Percentiles rank a stretch among this genome's conserved stretches.
These are phyloP conservation scores for Ametastegia equiseti DNA, from an alignment of 2,888 invertebrate genomes.

Conservation along the genomic window DNA sequence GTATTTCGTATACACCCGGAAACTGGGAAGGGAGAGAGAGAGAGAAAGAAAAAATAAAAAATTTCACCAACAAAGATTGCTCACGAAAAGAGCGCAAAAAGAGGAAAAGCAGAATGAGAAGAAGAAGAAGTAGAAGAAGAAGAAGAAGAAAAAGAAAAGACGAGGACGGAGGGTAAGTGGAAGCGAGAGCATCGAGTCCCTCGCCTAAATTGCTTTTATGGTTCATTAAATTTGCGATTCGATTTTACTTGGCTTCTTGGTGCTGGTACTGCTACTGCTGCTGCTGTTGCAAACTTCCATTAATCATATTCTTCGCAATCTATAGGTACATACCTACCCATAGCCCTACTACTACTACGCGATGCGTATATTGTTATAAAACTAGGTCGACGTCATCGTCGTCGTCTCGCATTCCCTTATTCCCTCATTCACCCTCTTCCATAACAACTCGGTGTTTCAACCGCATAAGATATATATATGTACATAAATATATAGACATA, in stretches of 20 bases:
- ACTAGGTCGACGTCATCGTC: not conserved
- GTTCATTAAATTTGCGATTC: slow-evolving; percentile 20
- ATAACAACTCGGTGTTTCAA: not conserved
- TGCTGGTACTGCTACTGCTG: not conserved
- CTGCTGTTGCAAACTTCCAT: not conserved
- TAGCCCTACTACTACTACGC: not conserved
- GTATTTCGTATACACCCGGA: too few species aligned
- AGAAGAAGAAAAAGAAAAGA: not conserved
- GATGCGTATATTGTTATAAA: slow-evolving; percentile 7
- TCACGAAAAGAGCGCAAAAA: not conserved
- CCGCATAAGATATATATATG: not conserved
- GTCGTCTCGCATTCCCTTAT: not conserved
- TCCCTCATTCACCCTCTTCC: not conserved
- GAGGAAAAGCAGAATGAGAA: not conserved
- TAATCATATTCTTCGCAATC: slow-evolving; percentile 11
- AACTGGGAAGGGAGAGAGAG: too few species aligned
- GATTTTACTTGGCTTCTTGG: not conserved
- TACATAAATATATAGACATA: not conserved
- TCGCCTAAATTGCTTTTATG: slow-evolving; percentile 17
- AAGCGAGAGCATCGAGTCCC: not conserved
- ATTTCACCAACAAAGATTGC: not conserved
- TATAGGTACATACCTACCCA: too few species aligned
- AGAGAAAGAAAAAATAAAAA: too few species aligned
- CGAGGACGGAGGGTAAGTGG: not conserved
- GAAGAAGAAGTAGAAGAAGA: not conserved